Evolutionary conservation across 1,140 invertebrate genomes (phyloP).

Genomic region (Heliothis subflexa): DNA sequence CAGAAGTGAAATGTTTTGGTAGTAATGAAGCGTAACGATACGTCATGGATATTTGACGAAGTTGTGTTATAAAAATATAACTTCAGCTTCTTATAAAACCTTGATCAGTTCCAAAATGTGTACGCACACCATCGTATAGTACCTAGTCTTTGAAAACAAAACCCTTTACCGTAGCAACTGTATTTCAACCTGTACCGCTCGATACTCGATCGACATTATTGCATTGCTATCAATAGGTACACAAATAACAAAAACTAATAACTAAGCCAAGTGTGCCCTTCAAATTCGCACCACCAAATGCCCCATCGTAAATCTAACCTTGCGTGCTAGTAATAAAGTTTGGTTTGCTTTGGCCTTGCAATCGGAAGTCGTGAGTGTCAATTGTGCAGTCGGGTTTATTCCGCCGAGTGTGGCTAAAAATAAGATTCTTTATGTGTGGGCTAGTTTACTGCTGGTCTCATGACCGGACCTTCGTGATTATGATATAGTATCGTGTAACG

Average conservation of each 20-base stretch:
- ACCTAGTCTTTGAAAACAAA: background rate
- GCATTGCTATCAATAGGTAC: background rate
- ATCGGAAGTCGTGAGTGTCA: slow-evolving; percentile 39
- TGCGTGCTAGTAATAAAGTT: background rate
- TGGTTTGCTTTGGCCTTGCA: slow-evolving; percentile 1
- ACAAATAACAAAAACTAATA: slow-evolving; percentile 33
- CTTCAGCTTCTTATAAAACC: background rate
- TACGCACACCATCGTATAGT: background rate
- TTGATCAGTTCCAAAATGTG: background rate
- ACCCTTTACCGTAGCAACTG: background rate
- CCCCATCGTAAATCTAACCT: background rate
- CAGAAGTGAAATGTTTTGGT: no score
- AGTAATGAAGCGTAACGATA: background rate
- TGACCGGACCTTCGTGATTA: background rate
- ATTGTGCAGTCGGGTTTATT: slow-evolving; percentile 44
- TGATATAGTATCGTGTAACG: background rate
- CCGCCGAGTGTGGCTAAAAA: slow-evolving; percentile 43
- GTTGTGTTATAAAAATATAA: background rate
- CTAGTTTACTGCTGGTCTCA: slow-evolving; percentile 36
- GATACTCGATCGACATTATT: background rate
- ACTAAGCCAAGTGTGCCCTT: slow-evolving; percentile 18
- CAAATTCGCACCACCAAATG: slow-evolving; percentile 13
- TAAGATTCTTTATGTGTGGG: slow-evolving; percentile 49
- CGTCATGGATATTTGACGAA: background rate
- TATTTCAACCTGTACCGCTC: no score